Evolutionary conservation across 2,797 vertebrate species (phyloP).

Genomic region (Psittacula derbiana): DNA sequence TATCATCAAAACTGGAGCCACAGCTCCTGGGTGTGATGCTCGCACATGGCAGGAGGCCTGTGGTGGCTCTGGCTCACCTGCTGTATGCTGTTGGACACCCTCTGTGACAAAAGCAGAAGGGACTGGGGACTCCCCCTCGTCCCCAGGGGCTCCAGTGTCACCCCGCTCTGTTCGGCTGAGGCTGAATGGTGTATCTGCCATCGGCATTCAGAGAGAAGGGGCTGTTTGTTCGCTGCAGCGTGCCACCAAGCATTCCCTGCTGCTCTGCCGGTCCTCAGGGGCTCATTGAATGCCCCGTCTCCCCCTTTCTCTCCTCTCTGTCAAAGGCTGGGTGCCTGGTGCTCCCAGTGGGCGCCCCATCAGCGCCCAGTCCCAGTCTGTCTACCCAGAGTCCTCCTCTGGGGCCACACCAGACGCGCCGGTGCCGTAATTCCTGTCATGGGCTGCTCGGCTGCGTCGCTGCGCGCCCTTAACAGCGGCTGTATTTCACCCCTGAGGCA

Average conservation of each 20-base stretch:
- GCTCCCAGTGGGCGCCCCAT: background rate
- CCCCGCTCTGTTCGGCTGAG: background rate
- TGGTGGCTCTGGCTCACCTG: fast-evolving
- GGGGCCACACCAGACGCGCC: background rate
- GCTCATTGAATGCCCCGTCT: background rate
- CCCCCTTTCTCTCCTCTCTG: background rate
- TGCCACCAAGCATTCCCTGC: background rate
- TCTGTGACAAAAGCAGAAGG: background rate
- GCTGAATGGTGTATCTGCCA: background rate
- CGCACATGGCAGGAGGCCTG: background rate
- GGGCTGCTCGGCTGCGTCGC: background rate
- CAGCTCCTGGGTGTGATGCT: background rate
- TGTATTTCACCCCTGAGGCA: slow-evolving; percentile 20
- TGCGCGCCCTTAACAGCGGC: background rate
- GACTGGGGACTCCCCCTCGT: background rate
- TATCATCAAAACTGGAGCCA: background rate
- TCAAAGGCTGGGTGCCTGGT: fast-evolving
- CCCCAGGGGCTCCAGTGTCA: background rate
- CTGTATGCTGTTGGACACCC: background rate
- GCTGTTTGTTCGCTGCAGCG: fast-evolving
- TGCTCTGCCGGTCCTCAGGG: background rate
- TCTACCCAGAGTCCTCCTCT: background rate
- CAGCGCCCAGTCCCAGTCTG: background rate
- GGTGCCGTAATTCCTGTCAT: background rate
- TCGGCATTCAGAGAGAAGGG: background rate